These are phyloP conservation scores for Keiferia lycopersicella DNA, from an alignment of 2,888 invertebrate genomes.

Conservation along the genomic window DNA sequence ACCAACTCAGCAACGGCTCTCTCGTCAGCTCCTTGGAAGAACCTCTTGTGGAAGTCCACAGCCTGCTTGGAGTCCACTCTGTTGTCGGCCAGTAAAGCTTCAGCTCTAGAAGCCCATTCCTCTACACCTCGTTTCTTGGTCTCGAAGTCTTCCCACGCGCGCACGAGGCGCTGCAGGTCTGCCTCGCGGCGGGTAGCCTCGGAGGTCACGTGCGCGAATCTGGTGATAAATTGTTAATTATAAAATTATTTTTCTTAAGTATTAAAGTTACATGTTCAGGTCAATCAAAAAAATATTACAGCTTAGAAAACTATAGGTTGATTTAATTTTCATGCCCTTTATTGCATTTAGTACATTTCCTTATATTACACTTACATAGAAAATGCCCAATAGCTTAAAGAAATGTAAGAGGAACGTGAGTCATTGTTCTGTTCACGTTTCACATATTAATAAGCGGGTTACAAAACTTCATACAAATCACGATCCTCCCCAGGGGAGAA, in stretches of 20 bases:
- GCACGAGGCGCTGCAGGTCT: conserved; percentile 88
- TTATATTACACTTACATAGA: too few relatives aligned
- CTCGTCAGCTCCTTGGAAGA: conserved; percentile 94
- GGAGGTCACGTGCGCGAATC: conserved; percentile 88
- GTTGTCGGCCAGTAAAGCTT: conserved; percentile 89
- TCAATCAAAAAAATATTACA: too few relatives aligned
- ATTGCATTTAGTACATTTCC: too few relatives aligned
- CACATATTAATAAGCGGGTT: too few relatives aligned
- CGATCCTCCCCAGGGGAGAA: too few relatives aligned
- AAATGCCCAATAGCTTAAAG: too few relatives aligned
- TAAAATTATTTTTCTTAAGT: background rate
- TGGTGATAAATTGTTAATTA: conserved; percentile 33
- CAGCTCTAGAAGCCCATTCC: conserved; percentile 93
- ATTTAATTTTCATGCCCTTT: too few relatives aligned
- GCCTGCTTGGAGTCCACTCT: conserved; percentile 89
- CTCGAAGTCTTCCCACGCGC: conserved; percentile 92
- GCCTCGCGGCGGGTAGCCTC: conserved; percentile 89
- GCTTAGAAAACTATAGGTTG: too few relatives aligned
- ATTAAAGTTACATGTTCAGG: too few relatives aligned
- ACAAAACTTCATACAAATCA: too few relatives aligned
- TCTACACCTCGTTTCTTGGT: conserved; percentile 89
- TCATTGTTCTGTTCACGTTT: too few relatives aligned
- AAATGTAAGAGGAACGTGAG: too few relatives aligned
- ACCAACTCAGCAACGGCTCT: conserved; percentile 90
- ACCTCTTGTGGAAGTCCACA: conserved; percentile 91